These are phyloP conservation scores for Dolichopus griseipennis DNA, from an alignment of 2,888 invertebrate genomes.

Conservation along the genomic window DNA sequence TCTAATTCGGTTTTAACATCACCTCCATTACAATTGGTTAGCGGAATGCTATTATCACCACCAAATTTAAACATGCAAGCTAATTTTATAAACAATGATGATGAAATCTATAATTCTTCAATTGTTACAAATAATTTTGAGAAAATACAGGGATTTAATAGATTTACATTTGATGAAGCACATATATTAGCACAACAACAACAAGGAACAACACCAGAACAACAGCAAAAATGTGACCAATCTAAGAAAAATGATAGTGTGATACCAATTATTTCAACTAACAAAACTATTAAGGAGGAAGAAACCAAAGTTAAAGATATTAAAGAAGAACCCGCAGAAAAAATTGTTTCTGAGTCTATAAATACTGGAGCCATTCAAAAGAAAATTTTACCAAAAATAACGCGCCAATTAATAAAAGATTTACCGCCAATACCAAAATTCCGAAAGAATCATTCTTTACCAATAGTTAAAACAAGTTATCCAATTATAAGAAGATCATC, in stretches of 20 bases:
- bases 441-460: slow-evolving; percentile 38
- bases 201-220: slow-evolving; percentile 11
- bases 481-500: slow-evolving; percentile 64
- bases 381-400: slow-evolving; percentile 48
- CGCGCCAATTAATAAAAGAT: slow-evolving; percentile 53
- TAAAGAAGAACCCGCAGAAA: slow-evolving; percentile 39
- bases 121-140: slow-evolving; percentile 11
- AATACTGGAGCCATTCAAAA: slow-evolving; percentile 30
- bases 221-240: neutral
- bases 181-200: slow-evolving; percentile 30
- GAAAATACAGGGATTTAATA: slow-evolving; percentile 22
- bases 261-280: slow-evolving; percentile 18
- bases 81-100: slow-evolving; percentile 21
- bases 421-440: slow-evolving; percentile 55
- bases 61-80: slow-evolving; percentile 22
- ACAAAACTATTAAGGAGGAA: slow-evolving; percentile 39
- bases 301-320: slow-evolving; percentile 37
- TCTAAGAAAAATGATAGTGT: slow-evolving; percentile 15
- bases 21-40: slow-evolving; percentile 39
- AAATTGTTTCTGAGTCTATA: slow-evolving; percentile 25
- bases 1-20: slow-evolving; percentile 34
- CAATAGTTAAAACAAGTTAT: slow-evolving; percentile 41
- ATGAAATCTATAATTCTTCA: neutral
- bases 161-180: slow-evolving; percentile 34
- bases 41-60: slow-evolving; percentile 38